A percentile compares a stretch with the other conserved stretches of the same genome.
Evolutionary conservation across 1,140 invertebrate species (phyloP).

Genomic region (Trichogramma pretiosum): DNA sequence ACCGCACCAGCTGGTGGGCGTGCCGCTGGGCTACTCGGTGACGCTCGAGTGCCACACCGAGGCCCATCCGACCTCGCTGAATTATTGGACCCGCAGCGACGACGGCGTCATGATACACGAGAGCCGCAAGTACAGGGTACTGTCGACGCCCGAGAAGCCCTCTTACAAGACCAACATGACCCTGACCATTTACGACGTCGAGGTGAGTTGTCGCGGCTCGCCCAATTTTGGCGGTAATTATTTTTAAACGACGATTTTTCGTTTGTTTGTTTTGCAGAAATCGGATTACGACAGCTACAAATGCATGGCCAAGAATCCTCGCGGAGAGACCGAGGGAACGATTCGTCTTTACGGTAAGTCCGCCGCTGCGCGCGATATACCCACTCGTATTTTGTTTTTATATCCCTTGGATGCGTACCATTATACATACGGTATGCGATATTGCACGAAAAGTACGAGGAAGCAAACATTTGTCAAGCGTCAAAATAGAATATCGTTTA

Average conservation of each 20-base stretch:
- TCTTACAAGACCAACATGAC: slow-evolving; percentile 79
- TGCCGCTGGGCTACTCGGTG: slow-evolving; percentile 68
- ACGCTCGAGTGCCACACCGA: slow-evolving; percentile 83
- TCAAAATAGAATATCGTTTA: slow-evolving; percentile 21
- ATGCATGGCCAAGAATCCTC: slow-evolving; percentile 86
- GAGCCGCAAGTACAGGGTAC: slow-evolving; percentile 64
- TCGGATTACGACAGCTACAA: slow-evolving; percentile 80
- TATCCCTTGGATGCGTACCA: too few relatives aligned
- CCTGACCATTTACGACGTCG: slow-evolving; percentile 64
- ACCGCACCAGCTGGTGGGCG: slow-evolving; percentile 80
- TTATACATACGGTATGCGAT: too few relatives aligned
- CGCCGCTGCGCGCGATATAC: slow-evolving; percentile 13
- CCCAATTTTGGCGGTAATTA: background rate
- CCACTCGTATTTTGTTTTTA: background rate
- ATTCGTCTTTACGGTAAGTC: slow-evolving; percentile 85
- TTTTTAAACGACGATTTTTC: background rate
- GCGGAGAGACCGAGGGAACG: slow-evolving; percentile 84
- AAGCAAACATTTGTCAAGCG: slow-evolving; percentile 8
- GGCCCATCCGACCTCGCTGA: slow-evolving; percentile 81
- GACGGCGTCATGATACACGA: slow-evolving; percentile 84
- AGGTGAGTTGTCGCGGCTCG: slow-evolving; percentile 35
- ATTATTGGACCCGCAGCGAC: slow-evolving; percentile 85
- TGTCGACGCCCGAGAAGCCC: slow-evolving; percentile 43
- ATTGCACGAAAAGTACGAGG: slow-evolving; percentile 1
- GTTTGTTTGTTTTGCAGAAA: slow-evolving; percentile 29